Evolutionary conservation across 1,140 invertebrate species (phyloP).

Genomic region (Bombus difficillimus): DNA sequence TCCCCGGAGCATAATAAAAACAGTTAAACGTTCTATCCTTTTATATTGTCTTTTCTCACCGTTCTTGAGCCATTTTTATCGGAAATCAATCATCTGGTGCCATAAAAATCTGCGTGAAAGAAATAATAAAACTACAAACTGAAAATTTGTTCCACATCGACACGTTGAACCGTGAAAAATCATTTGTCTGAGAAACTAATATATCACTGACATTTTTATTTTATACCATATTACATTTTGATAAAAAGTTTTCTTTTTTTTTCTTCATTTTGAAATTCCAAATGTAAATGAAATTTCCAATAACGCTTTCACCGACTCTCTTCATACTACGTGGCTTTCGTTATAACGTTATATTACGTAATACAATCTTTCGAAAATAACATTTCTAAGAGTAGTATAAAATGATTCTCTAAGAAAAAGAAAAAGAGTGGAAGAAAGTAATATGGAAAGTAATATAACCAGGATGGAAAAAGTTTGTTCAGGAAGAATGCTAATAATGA

Average conservation of each 20-base stretch:
- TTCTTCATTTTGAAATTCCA: background rate
- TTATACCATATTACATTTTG: background rate
- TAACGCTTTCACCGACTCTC: background rate
- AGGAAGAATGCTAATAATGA: background rate
- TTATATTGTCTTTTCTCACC: slow-evolving; percentile 14
- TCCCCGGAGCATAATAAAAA: slow-evolving; percentile 27
- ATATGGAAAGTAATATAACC: background rate
- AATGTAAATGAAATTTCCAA: background rate
- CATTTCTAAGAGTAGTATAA: background rate
- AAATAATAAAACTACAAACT: background rate
- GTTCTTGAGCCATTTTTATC: slow-evolving; percentile 13
- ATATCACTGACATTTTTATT: background rate
- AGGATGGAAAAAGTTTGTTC: background rate
- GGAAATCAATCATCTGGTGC: slow-evolving; percentile 28
- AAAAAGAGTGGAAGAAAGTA: background rate
- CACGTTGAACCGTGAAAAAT: background rate
- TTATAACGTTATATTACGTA: background rate
- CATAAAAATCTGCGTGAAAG: background rate
- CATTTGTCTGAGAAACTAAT: background rate
- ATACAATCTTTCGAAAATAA: background rate
- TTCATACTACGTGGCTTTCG: background rate
- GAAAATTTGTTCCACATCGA: background rate
- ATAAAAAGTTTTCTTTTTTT: background rate
- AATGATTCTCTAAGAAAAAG: background rate
- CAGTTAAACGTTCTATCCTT: background rate